These are phyloP conservation scores for Ametastegia equiseti DNA, from an alignment of 2,888 invertebrate genomes.

Conservation along the genomic window DNA sequence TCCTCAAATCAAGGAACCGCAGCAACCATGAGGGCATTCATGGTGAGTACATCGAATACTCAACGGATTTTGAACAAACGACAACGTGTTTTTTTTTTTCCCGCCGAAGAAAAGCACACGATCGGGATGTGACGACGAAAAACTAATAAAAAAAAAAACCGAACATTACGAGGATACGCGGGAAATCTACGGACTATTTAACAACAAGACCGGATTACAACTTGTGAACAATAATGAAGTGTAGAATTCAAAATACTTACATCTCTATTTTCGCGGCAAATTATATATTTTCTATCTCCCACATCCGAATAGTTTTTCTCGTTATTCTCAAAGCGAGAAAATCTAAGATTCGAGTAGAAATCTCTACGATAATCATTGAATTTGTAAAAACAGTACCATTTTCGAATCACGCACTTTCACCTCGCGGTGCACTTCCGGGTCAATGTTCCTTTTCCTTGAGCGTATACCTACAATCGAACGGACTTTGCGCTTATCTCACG, in stretches of 20 bases:
- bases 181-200: slow-evolving; percentile 33
- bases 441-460: background rate
- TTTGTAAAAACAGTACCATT: background rate
- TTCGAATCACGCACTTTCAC: slow-evolving; percentile 9
- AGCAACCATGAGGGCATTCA: slow-evolving; percentile 76
- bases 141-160: background rate
- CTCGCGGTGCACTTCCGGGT: slow-evolving; percentile 15
- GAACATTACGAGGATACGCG: slow-evolving; percentile 16
- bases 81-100: slow-evolving; percentile 12
- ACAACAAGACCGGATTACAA: slow-evolving; percentile 32
- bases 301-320: background rate
- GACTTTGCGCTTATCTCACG: background rate
- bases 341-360: background rate
- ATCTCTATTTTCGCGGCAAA: background rate
- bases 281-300: background rate
- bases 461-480: background rate
- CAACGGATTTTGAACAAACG: slow-evolving; percentile 13
- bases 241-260: background rate
- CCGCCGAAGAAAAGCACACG: background rate
- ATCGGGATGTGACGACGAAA: slow-evolving; percentile 22
- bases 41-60: slow-evolving; percentile 69
- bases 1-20: slow-evolving; percentile 74
- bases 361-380: background rate
- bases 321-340: background rate
- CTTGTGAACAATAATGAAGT: slow-evolving; percentile 23